A percentile compares a stretch with the other conserved stretches of the same genome.
phyloP scores from a whole-genome alignment of 37 sponge, comb jelly and placozoan species.

The Dysidea cf. avara region DNA sequence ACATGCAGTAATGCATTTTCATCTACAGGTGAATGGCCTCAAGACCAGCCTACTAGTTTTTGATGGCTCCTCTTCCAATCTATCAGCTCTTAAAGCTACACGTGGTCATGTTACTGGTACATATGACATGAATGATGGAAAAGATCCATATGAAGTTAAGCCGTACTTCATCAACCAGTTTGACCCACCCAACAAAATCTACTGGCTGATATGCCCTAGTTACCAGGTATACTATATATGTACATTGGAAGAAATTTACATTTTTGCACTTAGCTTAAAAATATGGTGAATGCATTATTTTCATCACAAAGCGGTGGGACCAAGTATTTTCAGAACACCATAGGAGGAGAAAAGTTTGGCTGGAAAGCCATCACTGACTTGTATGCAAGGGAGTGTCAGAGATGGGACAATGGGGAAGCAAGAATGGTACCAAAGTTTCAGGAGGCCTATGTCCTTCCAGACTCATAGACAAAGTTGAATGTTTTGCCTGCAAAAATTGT shows the following conservation, averaged over 20 bases:
- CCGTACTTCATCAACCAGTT: not conserved
- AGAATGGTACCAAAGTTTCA: constrained; percentile 1
- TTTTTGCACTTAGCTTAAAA: no score
- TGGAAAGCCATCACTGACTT: constrained; percentile 1
- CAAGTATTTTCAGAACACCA: not conserved
- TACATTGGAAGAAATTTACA: no score
- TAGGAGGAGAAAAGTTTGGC: not conserved
- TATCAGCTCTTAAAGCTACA: not conserved
- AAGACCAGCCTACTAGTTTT: not conserved
- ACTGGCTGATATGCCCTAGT: no score
- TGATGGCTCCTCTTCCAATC: constrained; percentile 1
- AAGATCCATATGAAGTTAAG: constrained; percentile 2
- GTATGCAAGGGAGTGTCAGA: constrained; percentile 2
- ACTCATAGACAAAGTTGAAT: constrained; percentile 13
- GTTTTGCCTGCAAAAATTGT: constrained; percentile 12
- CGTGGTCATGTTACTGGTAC: no score
- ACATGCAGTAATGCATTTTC: no score
- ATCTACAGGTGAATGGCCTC: no score
- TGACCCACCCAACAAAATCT: not conserved
- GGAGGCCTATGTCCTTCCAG: constrained; percentile 3
- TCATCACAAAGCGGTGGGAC: constrained; percentile 1
- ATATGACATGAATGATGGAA: not conserved
- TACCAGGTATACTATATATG: not conserved
- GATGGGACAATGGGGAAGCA: not conserved
- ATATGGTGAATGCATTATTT: no score